A percentile compares a stretch with the other conserved stretches of the same genome.
These are phyloP conservation scores for Apostichopus leukothele DNA, from an alignment of 53 echinoderm and acorn worm species.

Conservation along the genomic window DNA sequence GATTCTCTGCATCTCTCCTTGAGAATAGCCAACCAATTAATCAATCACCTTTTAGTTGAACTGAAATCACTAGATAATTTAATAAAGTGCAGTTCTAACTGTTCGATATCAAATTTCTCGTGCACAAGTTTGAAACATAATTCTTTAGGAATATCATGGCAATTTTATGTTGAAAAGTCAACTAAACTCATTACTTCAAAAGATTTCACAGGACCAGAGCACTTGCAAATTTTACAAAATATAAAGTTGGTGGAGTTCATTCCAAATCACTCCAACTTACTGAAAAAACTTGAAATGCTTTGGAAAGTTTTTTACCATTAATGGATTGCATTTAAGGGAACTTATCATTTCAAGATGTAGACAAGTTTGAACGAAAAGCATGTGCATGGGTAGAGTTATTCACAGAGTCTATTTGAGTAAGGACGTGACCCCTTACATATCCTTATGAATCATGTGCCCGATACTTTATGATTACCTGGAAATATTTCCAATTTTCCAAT, in stretches of 20 bases:
- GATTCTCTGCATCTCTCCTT: constrained; percentile 40
- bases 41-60: constrained; percentile 24
- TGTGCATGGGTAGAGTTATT: constrained; percentile 15
- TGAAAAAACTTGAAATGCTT: neutral
- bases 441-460: constrained; percentile 9
- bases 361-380: constrained; percentile 7
- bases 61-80: constrained; percentile 22
- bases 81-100: constrained; percentile 3
- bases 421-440: constrained; percentile 41
- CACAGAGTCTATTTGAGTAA: constrained; percentile 27
- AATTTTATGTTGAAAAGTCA: constrained; percentile 14
- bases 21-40: constrained; percentile 31
- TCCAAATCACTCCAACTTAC: neutral
- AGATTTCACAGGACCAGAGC: constrained; percentile 36
- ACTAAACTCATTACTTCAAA: neutral
- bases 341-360: neutral
- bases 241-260: constrained; percentile 1
- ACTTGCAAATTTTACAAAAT: neutral
- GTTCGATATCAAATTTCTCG: neutral
- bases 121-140: constrained; percentile 2
- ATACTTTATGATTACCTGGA: constrained; percentile 15
- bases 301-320: constrained; percentile 16
- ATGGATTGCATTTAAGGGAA: constrained; percentile 9
- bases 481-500: constrained; percentile 29
- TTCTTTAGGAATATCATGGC: constrained; percentile 17